Conservation (phyloP, 2,113 vertebrate species). For the Nanorana parkeri region DNA sequence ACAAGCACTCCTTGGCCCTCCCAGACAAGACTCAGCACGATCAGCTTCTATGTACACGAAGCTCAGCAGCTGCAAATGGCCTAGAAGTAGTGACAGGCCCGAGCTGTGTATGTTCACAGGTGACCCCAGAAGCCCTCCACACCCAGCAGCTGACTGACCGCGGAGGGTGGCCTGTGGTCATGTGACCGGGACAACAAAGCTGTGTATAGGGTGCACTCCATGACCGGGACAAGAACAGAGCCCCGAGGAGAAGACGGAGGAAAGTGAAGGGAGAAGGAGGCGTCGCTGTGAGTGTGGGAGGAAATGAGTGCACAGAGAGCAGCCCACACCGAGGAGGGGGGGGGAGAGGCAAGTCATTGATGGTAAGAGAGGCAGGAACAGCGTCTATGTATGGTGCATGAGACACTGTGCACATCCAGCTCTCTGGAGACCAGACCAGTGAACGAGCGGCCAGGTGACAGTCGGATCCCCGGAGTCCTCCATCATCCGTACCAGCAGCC, state of each 20-base stretch:
- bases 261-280: slow-evolving; percentile 4
- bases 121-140: too few species aligned
- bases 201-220: slow-evolving; percentile 51
- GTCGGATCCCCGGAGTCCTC: neutral
- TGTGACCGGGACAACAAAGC: slow-evolving; percentile 9
- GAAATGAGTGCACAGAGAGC: slow-evolving; percentile 3
- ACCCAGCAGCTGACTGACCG: neutral
- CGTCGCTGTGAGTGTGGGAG: neutral
- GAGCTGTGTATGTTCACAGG: too few species aligned
- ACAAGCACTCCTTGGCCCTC: too few species aligned
- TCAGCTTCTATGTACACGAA: too few species aligned
- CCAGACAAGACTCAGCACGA: too few species aligned
- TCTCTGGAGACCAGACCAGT: slow-evolving; percentile 12
- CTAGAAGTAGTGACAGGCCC: too few species aligned
- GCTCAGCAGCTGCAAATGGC: too few species aligned
- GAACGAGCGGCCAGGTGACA: slow-evolving; percentile 22
- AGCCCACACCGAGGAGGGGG: slow-evolving; percentile 15
- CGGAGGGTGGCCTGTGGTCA: slow-evolving; percentile 6
- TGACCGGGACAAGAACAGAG: slow-evolving; percentile 24
- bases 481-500: neutral
- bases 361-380: neutral
- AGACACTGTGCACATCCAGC: neutral
- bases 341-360: neutral
- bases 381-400: neutral
- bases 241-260: neutral